A percentile compares a stretch with the other conserved stretches of the same genome.
These are phyloP conservation scores for Chymomyza procnemis DNA, from an alignment of 2,888 invertebrate genomes.

Conservation along the genomic window DNA sequence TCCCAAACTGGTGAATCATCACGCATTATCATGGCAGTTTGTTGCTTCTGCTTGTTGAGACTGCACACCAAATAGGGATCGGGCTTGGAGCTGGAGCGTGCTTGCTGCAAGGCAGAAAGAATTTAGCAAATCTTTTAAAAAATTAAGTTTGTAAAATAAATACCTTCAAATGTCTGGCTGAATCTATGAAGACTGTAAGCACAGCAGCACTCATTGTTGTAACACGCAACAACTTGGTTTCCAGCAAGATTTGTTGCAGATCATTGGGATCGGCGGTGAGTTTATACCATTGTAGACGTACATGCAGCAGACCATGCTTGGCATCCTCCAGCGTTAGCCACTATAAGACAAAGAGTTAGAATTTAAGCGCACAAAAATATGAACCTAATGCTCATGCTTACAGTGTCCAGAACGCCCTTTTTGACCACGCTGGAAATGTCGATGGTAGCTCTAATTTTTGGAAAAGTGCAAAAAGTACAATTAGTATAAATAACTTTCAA, in stretches of 20 bases:
- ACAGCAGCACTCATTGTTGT: constrained; percentile 88
- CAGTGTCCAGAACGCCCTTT: constrained; percentile 86
- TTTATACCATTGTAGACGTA: constrained; percentile 93
- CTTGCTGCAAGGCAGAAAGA: constrained; percentile 80
- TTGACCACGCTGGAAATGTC: constrained; percentile 85
- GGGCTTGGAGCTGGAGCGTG: constrained; percentile 85
- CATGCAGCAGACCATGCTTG: constrained; percentile 94
- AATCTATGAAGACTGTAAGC: constrained; percentile 93
- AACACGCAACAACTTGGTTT: constrained; percentile 86
- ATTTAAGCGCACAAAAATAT: neutral
- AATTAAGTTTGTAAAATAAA: constrained; percentile 79
- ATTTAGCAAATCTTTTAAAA: neutral
- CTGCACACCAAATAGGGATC: constrained; percentile 90
- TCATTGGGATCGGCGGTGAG: constrained; percentile 86
- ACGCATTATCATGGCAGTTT: constrained; percentile 86
- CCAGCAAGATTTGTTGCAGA: constrained; percentile 85
- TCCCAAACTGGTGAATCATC: constrained; percentile 96
- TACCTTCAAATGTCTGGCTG: constrained; percentile 94
- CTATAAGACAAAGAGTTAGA: constrained; percentile 79
- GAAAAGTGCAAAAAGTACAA: neutral
- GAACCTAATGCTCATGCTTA: constrained; percentile 77
- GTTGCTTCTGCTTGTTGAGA: constrained; percentile 87
- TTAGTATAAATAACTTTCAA: neutral
- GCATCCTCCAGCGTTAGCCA: constrained; percentile 97
- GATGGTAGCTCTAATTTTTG: constrained; percentile 82